phyloP scores from a whole-genome alignment of 2,888 invertebrate genomes.

The Chymomyza fuscimana region DNA sequence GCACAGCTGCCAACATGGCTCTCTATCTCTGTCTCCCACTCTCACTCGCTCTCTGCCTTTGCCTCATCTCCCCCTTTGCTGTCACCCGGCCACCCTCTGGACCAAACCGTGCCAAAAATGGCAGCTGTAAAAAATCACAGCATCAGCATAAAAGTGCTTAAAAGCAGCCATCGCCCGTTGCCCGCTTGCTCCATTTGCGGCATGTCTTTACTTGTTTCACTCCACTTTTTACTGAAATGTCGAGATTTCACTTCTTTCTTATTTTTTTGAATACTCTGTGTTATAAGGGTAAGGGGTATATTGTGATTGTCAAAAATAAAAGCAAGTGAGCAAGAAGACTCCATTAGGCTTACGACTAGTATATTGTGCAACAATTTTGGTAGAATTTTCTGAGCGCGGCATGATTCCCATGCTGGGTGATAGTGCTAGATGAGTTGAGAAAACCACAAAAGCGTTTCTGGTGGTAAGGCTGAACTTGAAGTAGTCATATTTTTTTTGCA shows the following conservation, averaged over 20 bases:
- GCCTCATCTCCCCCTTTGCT: not conserved
- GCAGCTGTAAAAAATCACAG: slow-evolving; percentile 75
- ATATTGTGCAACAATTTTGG: too few relatives aligned
- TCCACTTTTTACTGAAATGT: slow-evolving; percentile 48
- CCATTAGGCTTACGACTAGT: too few relatives aligned
- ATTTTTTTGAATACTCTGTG: slow-evolving; percentile 6
- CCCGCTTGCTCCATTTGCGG: slow-evolving; percentile 18
- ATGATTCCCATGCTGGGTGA: too few relatives aligned
- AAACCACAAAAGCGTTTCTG: too few relatives aligned
- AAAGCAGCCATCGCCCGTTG: slow-evolving; percentile 65
- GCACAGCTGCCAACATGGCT: slow-evolving; percentile 49
- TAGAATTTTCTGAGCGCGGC: too few relatives aligned
- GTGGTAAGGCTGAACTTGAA: too few relatives aligned
- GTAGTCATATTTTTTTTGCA: too few relatives aligned
- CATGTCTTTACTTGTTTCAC: slow-evolving; percentile 49
- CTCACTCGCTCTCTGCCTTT: not conserved
- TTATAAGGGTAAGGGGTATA: not conserved
- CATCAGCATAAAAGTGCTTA: slow-evolving; percentile 73
- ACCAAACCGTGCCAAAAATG: slow-evolving; percentile 45
- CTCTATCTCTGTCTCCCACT: not conserved
- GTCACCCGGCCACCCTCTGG: not conserved
- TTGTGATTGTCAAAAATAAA: slow-evolving; percentile 2
- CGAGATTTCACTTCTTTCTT: slow-evolving; percentile 15
- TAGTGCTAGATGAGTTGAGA: too few relatives aligned
- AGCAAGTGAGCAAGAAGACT: too few relatives aligned